Percentiles rank a stretch among this genome's conserved stretches.
These are phyloP conservation scores for Rhinoraja longicauda DNA, from an alignment of 2,797 vertebrate genomes.

Conservation along the genomic window DNA sequence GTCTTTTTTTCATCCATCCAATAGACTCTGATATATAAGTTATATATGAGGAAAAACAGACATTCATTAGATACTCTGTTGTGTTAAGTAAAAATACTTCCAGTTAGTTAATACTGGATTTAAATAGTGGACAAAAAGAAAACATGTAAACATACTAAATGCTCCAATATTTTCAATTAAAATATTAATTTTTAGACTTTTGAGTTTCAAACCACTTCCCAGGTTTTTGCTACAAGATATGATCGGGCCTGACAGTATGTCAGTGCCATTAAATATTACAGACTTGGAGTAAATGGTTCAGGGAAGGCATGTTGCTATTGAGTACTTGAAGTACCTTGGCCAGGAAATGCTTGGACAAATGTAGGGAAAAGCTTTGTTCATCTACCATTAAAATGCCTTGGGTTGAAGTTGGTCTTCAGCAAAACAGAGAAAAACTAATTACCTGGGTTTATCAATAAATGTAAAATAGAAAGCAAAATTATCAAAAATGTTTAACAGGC, in stretches of 20 bases:
- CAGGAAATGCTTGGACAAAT: not conserved
- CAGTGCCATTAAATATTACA: not conserved
- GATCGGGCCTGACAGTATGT: not conserved
- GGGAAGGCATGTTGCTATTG: not conserved
- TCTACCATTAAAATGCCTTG: not conserved
- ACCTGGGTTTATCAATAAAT: not conserved
- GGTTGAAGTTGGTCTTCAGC: not conserved
- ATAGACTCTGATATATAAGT: not conserved
- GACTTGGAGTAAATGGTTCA: not conserved
- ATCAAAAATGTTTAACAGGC: not conserved
- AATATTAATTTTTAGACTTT: not conserved
- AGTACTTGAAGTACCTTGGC: not conserved
- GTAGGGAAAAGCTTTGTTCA: not conserved
- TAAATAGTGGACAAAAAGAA: not conserved
- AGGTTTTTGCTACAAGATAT: not conserved
- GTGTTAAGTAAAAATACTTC: not conserved
- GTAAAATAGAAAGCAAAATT: not conserved
- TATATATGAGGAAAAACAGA: not conserved
- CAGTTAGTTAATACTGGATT: not conserved
- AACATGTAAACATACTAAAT: not conserved
- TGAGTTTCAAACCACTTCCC: not conserved
- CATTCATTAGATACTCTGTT: not conserved
- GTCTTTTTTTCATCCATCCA: not conserved
- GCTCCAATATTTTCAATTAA: not conserved
- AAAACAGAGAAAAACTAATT: not conserved